These are phyloP conservation scores for Syngnathus scovelli DNA, from an alignment of 2,113 vertebrate species.

Conservation along the genomic window DNA sequence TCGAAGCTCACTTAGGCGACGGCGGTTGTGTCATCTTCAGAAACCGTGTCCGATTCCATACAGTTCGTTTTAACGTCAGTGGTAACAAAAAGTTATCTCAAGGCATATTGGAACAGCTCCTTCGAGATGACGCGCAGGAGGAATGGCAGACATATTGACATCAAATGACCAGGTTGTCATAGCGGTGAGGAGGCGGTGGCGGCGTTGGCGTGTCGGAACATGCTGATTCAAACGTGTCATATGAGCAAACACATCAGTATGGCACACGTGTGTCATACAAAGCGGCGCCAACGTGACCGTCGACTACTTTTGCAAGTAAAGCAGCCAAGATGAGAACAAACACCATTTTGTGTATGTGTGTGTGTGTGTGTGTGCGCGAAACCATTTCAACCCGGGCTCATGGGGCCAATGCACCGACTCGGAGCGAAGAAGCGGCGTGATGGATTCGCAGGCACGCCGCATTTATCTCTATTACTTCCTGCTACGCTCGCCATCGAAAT, in stretches of 20 bases:
- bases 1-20: not conserved
- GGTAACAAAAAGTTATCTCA: not conserved
- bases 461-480: conserved; percentile 60
- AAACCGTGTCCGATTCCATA: not conserved
- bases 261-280: conserved; percentile 26
- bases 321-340: conserved; percentile 35
- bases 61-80: not conserved
- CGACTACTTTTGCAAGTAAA: conserved; percentile 12
- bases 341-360: conserved; percentile 14
- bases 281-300: not conserved
- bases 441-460: conserved; percentile 38
- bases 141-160: conserved; percentile 30
- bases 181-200: conserved; percentile 9
- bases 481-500: conserved; percentile 52
- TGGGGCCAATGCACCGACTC: conserved; percentile 35
- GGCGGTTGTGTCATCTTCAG: not conserved
- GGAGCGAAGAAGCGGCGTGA: conserved; percentile 39
- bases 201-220: conserved; percentile 15
- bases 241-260: conserved; percentile 26
- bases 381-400: conserved; percentile 50
- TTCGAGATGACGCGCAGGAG: not conserved
- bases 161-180: conserved; percentile 35
- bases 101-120: not conserved
- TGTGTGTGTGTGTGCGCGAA: conserved; percentile 21
- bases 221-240: conserved; percentile 42